These are phyloP conservation scores for Ips typographus DNA, from an alignment of 1,140 invertebrate genomes.

Conservation along the genomic window DNA sequence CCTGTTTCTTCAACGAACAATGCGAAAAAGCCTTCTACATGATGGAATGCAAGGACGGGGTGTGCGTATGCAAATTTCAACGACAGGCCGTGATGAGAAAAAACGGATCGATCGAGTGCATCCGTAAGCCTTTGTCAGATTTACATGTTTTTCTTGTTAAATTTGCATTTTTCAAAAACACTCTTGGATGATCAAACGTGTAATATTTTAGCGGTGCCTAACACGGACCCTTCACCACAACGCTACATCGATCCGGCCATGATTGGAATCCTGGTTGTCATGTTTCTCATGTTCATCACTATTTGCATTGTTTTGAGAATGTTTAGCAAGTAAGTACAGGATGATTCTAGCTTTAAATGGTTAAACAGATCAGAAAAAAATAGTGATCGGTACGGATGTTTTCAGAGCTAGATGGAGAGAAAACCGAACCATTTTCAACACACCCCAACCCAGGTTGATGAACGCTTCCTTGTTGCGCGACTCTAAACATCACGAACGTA, in stretches of 20 bases:
- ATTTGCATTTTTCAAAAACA: conserved; percentile 4
- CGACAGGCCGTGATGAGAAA: conserved; percentile 65
- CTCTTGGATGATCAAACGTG: conserved; percentile 4
- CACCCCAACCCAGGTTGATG: conserved; percentile 88
- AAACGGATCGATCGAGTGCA: conserved; percentile 69
- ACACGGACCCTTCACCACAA: conserved; percentile 42
- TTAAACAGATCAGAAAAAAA: neutral
- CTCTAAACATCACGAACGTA: conserved; percentile 76
- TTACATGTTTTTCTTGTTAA: too few species aligned
- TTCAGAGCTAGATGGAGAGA: conserved; percentile 84
- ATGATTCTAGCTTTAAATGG: neutral
- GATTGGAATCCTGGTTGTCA: conserved; percentile 85
- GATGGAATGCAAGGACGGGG: conserved; percentile 75
- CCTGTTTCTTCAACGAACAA: conserved; percentile 79
- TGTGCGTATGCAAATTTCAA: conserved; percentile 76
- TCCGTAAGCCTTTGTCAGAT: conserved; percentile 58
- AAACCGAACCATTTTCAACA: conserved; percentile 91
- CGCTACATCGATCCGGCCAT: conserved; percentile 80
- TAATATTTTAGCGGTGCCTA: conserved; percentile 26
- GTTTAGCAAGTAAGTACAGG: conserved; percentile 81
- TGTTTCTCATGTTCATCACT: conserved; percentile 92
- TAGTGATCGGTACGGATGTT: neutral
- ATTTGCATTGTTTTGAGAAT: conserved; percentile 89
- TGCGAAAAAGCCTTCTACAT: conserved; percentile 68
- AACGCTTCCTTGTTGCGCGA: conserved; percentile 81